A percentile compares a stretch with the other conserved stretches of the same genome.
phyloP scores from a whole-genome alignment of 2,888 invertebrate genomes.

The Ptilodon capucinus region DNA sequence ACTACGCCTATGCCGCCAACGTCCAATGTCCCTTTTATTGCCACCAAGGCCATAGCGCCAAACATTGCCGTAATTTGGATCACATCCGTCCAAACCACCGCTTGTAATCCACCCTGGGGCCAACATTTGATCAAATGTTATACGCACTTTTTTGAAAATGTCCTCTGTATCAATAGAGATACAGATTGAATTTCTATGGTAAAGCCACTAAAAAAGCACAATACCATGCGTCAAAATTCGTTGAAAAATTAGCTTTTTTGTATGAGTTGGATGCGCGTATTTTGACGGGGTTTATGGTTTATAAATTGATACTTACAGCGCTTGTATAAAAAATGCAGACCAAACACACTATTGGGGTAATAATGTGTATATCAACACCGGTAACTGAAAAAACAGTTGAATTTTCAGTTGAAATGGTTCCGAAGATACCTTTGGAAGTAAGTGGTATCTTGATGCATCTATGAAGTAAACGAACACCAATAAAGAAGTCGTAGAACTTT shows the following conservation, averaged over 20 bases:
- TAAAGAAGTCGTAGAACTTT: no score
- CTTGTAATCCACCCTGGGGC: conserved; percentile 86
- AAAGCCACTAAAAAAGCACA: no score
- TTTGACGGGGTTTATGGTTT: neutral
- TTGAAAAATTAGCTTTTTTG: no score
- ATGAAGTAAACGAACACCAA: no score
- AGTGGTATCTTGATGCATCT: no score
- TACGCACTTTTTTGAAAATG: no score
- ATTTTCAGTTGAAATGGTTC: no score
- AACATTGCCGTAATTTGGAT: conserved; percentile 90
- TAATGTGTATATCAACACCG: conserved; percentile 90
- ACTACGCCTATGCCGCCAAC: conserved; percentile 87
- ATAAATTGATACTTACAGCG: conserved; percentile 82
- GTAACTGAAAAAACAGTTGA: conserved; percentile 93
- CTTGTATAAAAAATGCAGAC: conserved; percentile 95
- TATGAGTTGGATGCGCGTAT: no score
- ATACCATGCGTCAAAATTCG: no score
- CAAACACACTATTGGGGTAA: conserved; percentile 91
- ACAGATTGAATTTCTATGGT: no score
- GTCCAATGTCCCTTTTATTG: conserved; percentile 88
- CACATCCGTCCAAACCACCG: conserved; percentile 92
- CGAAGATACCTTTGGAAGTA: no score
- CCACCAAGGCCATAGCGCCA: conserved; percentile 87
- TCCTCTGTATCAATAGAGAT: no score
- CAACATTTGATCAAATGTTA: neutral